These are phyloP conservation scores for Vanessa tameamea DNA, from an alignment of 1,140 invertebrate species.

Conservation along the genomic window DNA sequence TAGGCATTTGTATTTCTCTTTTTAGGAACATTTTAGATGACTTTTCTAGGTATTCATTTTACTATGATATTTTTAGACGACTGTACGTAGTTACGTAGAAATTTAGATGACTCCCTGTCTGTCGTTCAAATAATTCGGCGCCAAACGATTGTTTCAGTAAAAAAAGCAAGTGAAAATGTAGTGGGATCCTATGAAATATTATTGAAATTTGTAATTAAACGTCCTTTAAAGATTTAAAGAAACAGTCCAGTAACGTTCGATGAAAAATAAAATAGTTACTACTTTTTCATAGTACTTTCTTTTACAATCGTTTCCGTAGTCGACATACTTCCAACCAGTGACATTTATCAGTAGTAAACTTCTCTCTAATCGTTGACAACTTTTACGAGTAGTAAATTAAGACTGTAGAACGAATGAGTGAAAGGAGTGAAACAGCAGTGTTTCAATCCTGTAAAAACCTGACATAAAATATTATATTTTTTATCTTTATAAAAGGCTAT, in stretches of 20 bases:
- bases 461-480: background rate
- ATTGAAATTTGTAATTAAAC: background rate
- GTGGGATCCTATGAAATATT: too few species aligned
- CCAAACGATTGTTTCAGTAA: background rate
- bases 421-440: background rate
- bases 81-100: constrained; percentile 57
- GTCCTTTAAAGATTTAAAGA: background rate
- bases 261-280: background rate
- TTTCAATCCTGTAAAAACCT: background rate
- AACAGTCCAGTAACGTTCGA: background rate
- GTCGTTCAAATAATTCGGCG: background rate
- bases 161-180: background rate
- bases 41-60: constrained; percentile 48
- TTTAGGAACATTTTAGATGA: constrained; percentile 18
- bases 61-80: constrained; percentile 68
- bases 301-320: background rate
- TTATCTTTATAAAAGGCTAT: background rate
- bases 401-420: background rate
- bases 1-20: constrained; percentile 8
- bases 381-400: too few species aligned
- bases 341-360: background rate
- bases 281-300: too few species aligned
- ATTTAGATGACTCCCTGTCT: constrained; percentile 35
- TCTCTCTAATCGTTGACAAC: background rate
- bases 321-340: background rate